Conservation (phyloP, 2,797 vertebrate species). For the Chelmon rostratus region DNA sequence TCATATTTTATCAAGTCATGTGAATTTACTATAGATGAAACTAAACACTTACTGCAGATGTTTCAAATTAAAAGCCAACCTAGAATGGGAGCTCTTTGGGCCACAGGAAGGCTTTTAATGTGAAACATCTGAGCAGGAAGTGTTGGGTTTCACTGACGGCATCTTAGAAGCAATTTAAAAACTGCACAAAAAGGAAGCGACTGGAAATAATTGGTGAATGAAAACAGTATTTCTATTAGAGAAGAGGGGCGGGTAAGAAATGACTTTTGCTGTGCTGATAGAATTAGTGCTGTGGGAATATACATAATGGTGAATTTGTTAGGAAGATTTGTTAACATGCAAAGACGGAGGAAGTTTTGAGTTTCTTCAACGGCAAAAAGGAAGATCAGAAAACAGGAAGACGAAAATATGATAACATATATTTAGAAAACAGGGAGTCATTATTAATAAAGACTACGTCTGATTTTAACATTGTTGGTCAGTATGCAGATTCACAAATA, state of each 20-base stretch:
- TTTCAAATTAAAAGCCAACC: slow-evolving; percentile 42
- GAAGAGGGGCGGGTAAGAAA: background rate
- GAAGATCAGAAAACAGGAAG: slow-evolving; percentile 2
- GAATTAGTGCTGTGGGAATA: slow-evolving; percentile 15
- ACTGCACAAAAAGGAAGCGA: slow-evolving; percentile 11
- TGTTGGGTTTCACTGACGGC: slow-evolving; percentile 5
- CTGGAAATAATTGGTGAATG: slow-evolving; percentile 24
- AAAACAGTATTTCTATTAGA: slow-evolving; percentile 8
- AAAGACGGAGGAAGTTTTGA: background rate
- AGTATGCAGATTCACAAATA: slow-evolving; percentile 1
- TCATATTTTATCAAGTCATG: slow-evolving; percentile 2
- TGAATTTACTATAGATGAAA: slow-evolving; percentile 16
- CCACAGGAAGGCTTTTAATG: slow-evolving; percentile 38
- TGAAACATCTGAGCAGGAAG: slow-evolving; percentile 50
- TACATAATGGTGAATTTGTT: slow-evolving; percentile 4
- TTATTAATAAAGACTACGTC: background rate
- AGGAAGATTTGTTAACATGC: background rate
- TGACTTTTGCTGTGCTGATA: background rate
- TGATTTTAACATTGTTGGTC: background rate
- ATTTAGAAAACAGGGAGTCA: background rate
- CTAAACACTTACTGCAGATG: slow-evolving; percentile 29
- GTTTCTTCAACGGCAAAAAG: background rate
- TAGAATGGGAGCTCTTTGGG: slow-evolving; percentile 18
- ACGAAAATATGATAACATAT: background rate
- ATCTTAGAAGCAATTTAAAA: slow-evolving; percentile 11